Conservation (phyloP, 2,797 vertebrate species). For the Nyctibius grandis region DNA sequence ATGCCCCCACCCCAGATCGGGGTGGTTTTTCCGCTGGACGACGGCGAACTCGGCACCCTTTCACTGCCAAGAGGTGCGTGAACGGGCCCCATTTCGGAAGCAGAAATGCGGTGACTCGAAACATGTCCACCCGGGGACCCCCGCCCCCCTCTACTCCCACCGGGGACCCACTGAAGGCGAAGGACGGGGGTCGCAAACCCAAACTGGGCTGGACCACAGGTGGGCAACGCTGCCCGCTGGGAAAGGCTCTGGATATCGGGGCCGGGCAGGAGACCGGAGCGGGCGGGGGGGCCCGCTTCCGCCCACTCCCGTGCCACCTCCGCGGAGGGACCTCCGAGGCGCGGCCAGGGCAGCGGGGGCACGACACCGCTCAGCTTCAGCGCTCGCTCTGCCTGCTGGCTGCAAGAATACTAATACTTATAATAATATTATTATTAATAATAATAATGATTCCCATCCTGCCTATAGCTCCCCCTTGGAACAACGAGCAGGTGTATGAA, state of each 20-base stretch:
- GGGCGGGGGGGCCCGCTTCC: neutral
- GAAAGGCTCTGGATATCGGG: neutral
- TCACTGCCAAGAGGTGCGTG: neutral
- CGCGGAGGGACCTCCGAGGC: neutral
- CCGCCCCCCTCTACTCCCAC: fast-evolving
- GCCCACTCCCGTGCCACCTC: neutral
- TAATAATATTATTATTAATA: neutral
- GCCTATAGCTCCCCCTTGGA: neutral
- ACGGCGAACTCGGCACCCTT: neutral
- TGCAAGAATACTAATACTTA: neutral
- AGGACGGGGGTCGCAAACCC: neutral
- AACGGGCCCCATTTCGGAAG: neutral
- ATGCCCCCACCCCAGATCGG: neutral
- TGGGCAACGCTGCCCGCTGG: neutral
- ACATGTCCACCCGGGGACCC: neutral
- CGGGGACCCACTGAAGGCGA: neutral
- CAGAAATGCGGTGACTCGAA: neutral
- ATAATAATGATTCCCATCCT: neutral
- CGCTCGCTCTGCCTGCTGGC: neutral
- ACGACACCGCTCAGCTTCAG: neutral
- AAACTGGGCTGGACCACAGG: neutral
- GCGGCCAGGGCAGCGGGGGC: neutral
- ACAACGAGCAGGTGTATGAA: neutral
- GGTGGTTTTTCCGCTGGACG: neutral
- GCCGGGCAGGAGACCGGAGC: neutral